phyloP scores from a whole-genome alignment of 2,888 invertebrate genomes.

The Leptopilina drosophilae region DNA sequence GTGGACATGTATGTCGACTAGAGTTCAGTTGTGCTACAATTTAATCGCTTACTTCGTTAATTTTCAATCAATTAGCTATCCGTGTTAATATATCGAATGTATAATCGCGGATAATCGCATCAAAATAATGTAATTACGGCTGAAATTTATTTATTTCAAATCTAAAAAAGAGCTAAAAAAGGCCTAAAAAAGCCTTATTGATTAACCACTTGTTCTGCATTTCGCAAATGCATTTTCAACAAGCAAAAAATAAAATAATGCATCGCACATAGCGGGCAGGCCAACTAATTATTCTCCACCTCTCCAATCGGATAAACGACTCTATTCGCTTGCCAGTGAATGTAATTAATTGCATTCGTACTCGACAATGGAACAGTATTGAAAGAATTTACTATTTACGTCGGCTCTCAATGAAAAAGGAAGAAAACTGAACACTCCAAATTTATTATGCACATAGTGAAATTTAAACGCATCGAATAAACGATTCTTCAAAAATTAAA shows the following conservation, averaged over 20 bases:
- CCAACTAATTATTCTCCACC: slow-evolving; percentile 19
- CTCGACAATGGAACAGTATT: slow-evolving; percentile 9
- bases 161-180: no score
- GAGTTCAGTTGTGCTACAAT: neutral
- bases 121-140: no score
- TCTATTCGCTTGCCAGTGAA: slow-evolving; percentile 16
- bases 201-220: neutral
- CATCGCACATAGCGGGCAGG: neutral
- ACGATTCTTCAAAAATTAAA: neutral
- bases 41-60: slow-evolving; percentile 19
- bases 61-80: slow-evolving; percentile 11
- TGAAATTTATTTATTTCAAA: no score
- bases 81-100: neutral
- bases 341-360: slow-evolving; percentile 26
- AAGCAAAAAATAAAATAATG: slow-evolving; percentile 16
- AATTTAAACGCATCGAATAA: neutral
- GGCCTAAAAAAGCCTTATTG: no score
- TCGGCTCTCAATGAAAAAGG: neutral
- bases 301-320: slow-evolving; percentile 13
- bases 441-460: neutral
- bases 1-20: slow-evolving; percentile 15
- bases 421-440: neutral
- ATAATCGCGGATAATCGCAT: neutral
- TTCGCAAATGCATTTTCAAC: neutral
- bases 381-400: slow-evolving; percentile 29